These are phyloP conservation scores for Pionites leucogaster DNA, from an alignment of 2,113 vertebrate genomes.

Conservation along the genomic window DNA sequence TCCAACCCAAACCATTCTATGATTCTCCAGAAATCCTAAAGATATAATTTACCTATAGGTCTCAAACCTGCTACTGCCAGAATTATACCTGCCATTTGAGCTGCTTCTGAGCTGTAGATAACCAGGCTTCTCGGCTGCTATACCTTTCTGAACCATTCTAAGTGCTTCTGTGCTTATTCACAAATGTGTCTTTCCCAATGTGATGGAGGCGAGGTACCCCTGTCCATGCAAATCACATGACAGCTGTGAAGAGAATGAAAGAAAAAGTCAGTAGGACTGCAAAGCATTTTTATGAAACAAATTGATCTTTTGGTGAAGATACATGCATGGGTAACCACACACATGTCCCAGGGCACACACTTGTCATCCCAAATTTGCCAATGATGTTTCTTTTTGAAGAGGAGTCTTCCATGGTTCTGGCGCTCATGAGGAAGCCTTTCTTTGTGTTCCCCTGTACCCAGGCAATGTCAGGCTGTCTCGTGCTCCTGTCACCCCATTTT, in stretches of 20 bases:
- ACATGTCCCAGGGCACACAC: fast-evolving
- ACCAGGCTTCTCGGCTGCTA: background rate
- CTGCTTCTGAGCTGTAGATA: background rate
- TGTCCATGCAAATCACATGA: background rate
- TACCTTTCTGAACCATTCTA: background rate
- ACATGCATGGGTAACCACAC: fast-evolving
- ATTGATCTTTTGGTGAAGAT: background rate
- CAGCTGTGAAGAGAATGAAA: background rate
- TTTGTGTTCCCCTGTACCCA: background rate
- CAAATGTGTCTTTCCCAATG: background rate
- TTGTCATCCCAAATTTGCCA: fast-evolving
- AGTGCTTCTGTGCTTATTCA: background rate
- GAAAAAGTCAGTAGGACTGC: background rate
- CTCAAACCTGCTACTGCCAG: background rate
- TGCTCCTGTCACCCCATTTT: fast-evolving
- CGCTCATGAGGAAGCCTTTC: background rate
- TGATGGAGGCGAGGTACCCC: fast-evolving
- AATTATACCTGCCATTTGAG: background rate
- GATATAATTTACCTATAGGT: background rate
- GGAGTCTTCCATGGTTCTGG: background rate
- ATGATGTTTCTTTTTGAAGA: fast-evolving
- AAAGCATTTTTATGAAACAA: background rate
- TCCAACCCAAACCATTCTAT: background rate
- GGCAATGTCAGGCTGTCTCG: background rate
- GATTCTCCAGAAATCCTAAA: background rate